Percentiles rank a stretch among this genome's conserved stretches.
Evolutionary conservation across 2,888 invertebrate genomes (phyloP).

Genomic region (Escarpia spicata): DNA sequence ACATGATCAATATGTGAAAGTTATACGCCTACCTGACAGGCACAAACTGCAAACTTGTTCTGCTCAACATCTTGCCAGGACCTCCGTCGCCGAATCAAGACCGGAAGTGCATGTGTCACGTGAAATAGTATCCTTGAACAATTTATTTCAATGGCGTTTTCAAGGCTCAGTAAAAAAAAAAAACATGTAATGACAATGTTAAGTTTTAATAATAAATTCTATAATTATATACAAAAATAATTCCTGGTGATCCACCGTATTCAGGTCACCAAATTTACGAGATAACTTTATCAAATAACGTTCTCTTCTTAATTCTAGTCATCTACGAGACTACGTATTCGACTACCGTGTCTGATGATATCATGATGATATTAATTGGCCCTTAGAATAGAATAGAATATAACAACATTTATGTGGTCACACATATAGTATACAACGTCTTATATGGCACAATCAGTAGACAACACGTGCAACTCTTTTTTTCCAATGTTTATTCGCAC

Average conservation of each 20-base stretch:
- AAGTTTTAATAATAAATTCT: not conserved
- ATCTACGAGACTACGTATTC: too few relatives aligned
- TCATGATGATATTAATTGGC: too few relatives aligned
- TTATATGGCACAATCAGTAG: too few relatives aligned
- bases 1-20: not conserved
- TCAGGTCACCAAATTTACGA: too few relatives aligned
- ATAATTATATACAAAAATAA: not conserved
- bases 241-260: not conserved
- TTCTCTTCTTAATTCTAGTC: too few relatives aligned
- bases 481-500: too few relatives aligned
- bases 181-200: not conserved
- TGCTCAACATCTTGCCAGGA: constrained; percentile 21
- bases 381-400: too few relatives aligned
- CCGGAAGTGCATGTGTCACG: not conserved
- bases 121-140: not conserved
- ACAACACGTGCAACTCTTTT: too few relatives aligned
- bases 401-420: too few relatives aligned
- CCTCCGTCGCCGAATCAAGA: constrained; percentile 17
- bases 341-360: too few relatives aligned
- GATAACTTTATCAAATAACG: too few relatives aligned
- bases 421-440: too few relatives aligned
- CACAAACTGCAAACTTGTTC: constrained; percentile 13
- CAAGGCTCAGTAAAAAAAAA: not conserved
- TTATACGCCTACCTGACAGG: constrained; percentile 19
- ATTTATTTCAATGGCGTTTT: not conserved